Evolutionary conservation across 2,113 vertebrate genomes (phyloP).

Genomic region (Calyptommatus sinebrachiatus): DNA sequence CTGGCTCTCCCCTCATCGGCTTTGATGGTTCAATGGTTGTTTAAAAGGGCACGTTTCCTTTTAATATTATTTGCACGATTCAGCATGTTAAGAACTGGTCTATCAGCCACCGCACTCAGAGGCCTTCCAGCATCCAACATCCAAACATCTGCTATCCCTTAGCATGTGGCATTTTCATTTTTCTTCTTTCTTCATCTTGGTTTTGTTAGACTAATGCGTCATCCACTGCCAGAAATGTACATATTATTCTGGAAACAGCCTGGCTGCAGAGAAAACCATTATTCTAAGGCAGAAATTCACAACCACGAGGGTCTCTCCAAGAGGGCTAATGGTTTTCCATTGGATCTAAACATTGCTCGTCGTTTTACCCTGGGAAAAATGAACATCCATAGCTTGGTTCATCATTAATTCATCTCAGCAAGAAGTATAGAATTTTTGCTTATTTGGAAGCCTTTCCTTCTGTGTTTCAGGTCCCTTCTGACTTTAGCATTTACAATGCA

Average conservation of each 20-base stretch:
- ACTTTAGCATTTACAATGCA: too few species aligned
- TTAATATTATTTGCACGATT: not conserved
- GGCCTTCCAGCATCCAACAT: slow-evolving; percentile 27
- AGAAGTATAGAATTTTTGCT: too few species aligned
- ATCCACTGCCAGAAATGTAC: not conserved
- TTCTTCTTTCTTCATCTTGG: not conserved
- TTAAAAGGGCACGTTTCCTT: slow-evolving; percentile 10
- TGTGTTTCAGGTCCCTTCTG: too few species aligned
- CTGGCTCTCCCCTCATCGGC: not conserved
- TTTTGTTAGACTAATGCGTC: slow-evolving; percentile 27
- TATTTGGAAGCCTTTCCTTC: too few species aligned
- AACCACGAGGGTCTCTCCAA: rapidly evolving
- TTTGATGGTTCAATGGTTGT: not conserved
- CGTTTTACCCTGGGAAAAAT: not conserved
- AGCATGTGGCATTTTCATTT: slow-evolving; percentile 30
- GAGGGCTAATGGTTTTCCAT: not conserved
- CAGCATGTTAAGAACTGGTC: not conserved
- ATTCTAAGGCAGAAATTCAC: not conserved
- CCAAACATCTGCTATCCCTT: slow-evolving; percentile 57
- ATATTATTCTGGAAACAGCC: not conserved
- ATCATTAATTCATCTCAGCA: too few species aligned
- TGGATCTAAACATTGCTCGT: not conserved
- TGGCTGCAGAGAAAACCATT: not conserved
- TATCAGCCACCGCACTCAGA: slow-evolving; percentile 41
- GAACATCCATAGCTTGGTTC: too few species aligned